Evolutionary conservation across 2,113 vertebrate species (phyloP), one percentile per base, ranked within the genome.

Genomic region (Neofelis nebulosa): DNA sequence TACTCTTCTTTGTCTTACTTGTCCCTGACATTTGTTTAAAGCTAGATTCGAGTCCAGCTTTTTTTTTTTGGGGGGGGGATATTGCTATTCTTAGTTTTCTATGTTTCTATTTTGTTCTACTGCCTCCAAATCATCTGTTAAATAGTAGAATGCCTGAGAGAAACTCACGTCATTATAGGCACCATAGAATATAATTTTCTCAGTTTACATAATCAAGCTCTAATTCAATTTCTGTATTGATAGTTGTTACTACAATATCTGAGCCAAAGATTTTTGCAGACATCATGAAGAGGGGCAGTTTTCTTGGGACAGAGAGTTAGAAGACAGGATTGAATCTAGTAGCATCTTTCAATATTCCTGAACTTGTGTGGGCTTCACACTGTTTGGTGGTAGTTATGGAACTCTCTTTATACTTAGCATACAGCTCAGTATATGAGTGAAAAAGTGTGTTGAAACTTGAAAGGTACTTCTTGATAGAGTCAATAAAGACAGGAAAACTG

Each of bases 391-490:
- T 10, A 63, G 52, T 73, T 50, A 45, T n/a, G 31, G 71, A 80
- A 29, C 7, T 27, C 14, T 73, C 45, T 68, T 84, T 12, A 36
- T 79, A 19, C 41, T 83, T 41, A 95, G 52, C 21, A 61, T 13
- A 25, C 16, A 69, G 57, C 50, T 36, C 6, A 80, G 33, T 14
- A 11, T 21, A 21, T n/a, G 73, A 76, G 9, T 50, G 76, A 82
- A 73, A 69, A 83, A 29, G 4, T 29, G 19, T 95, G 55, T 94
- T 81, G 80, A 90, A 74, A 93, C 38, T 86, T 79, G 78, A 95
- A 97, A 96, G 66, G 29, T 48, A 73, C 25, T 95, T 96, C 23
- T 74, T 88, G 66, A 76, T 82, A 65, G 69, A 89, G 61, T 69
- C 84, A 85, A 63, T 96, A 84, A 85, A 81, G 38, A 76, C 19